Conservation (phyloP, 2,113 vertebrate species). For the Himantopus leucocephalus region DNA sequence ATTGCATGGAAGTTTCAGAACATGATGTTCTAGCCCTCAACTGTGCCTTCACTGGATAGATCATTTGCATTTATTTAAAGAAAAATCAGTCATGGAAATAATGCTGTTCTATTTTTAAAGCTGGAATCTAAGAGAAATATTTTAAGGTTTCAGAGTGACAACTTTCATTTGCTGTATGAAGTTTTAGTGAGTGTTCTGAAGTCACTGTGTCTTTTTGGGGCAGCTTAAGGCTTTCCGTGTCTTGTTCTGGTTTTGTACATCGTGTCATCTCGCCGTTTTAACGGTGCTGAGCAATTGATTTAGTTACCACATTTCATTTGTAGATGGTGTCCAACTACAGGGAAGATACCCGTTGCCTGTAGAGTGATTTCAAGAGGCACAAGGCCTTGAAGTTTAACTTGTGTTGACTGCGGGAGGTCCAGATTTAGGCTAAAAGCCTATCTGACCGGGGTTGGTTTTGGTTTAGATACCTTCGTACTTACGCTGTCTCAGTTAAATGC, state of each 20-base stretch:
- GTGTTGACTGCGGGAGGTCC: not conserved
- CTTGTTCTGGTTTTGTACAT: not conserved
- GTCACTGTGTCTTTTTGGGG: not conserved
- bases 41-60: not conserved
- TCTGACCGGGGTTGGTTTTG: rapidly evolving
- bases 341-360: not conserved
- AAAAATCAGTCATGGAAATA: slow-evolving; percentile 18
- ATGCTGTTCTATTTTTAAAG: slow-evolving; percentile 32
- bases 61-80: slow-evolving; percentile 46
- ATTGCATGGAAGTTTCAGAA: not conserved
- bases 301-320: not conserved
- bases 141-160: slow-evolving; percentile 16
- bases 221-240: not conserved
- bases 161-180: not conserved
- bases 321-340: not conserved
- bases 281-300: rapidly evolving
- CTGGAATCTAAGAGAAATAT: slow-evolving; percentile 25
- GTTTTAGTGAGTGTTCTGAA: not conserved
- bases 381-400: not conserved
- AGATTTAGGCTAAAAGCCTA: rapidly evolving
- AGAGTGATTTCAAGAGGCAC: not conserved
- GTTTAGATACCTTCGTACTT: not conserved
- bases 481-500: not conserved
- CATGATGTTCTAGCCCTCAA: not conserved
- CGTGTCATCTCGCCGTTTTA: rapidly evolving